Evolutionary conservation across 2,888 invertebrate species (phyloP).

Genomic region (Drosophila suboccidentalis): DNA sequence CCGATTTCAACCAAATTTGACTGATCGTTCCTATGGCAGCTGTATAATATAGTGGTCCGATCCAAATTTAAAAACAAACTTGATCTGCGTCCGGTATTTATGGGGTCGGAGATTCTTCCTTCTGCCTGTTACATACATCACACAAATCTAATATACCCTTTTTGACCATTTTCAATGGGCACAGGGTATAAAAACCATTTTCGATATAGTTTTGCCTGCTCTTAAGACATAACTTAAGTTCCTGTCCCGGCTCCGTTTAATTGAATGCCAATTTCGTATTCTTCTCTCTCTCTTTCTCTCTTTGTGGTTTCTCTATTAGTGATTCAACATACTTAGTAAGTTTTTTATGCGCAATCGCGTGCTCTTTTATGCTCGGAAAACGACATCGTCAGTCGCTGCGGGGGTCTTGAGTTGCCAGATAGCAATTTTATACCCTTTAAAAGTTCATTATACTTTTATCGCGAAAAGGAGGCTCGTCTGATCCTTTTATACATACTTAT

Average conservation of each 20-base stretch:
- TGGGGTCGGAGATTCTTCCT: too few species aligned
- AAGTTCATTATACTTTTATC: background rate
- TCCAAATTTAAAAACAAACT: too few species aligned
- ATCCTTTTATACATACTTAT: background rate
- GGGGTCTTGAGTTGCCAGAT: background rate
- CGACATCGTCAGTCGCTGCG: background rate
- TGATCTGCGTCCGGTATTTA: too few species aligned
- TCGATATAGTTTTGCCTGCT: background rate
- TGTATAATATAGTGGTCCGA: too few species aligned
- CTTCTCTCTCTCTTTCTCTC: background rate
- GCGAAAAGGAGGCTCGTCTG: background rate
- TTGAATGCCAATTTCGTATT: background rate
- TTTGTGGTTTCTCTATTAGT: background rate
- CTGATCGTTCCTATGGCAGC: too few species aligned
- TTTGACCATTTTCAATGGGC: too few species aligned
- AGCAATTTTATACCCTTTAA: background rate
- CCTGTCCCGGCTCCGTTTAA: background rate
- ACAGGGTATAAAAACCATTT: too few species aligned
- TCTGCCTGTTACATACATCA: too few species aligned
- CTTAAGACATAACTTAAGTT: background rate
- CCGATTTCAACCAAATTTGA: too few species aligned
- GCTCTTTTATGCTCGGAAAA: constrained; percentile 13
- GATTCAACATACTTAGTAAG: background rate
- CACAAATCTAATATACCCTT: too few species aligned
- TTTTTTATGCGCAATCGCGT: constrained; percentile 6